phyloP scores from a whole-genome alignment of 2,797 vertebrate genomes.

The Enteromius treurensis region DNA sequence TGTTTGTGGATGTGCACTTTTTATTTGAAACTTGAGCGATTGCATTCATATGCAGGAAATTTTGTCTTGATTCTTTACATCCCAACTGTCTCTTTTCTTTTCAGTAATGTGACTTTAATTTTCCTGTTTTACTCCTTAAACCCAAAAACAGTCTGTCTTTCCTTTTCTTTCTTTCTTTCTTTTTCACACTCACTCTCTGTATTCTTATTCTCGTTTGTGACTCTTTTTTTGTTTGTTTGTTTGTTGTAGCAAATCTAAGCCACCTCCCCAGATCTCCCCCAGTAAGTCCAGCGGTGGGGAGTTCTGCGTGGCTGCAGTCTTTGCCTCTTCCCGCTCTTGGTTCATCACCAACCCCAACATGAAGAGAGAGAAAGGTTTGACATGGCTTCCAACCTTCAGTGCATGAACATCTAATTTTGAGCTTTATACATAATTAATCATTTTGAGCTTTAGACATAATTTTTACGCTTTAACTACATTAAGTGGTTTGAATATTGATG shows the following conservation, averaged over 20 bases:
- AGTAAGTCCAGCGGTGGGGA: conserved; percentile 96
- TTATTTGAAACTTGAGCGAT: conserved; percentile 33
- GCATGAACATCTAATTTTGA: neutral
- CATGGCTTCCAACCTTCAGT: neutral
- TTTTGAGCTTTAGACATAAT: neutral
- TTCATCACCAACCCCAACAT: conserved; percentile 92
- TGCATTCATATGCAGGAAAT: conserved; percentile 44
- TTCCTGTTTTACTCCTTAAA: conserved; percentile 35
- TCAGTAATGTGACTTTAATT: conserved; percentile 51
- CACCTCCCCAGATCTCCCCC: conserved; percentile 94
- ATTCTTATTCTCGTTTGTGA: conserved; percentile 31
- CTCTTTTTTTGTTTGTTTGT: conserved; percentile 34
- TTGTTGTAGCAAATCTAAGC: conserved; percentile 90
- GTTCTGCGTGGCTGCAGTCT: conserved; percentile 92
- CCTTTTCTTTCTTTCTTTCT: neutral
- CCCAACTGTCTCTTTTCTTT: conserved; percentile 44
- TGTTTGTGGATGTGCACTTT: conserved; percentile 40
- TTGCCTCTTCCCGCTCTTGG: conserved; percentile 93
- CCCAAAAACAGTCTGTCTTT: conserved; percentile 16
- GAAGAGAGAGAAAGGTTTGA: conserved; percentile 96
- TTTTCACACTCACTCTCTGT: neutral
- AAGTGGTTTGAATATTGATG: neutral
- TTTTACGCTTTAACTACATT: neutral
- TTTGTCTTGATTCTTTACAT: conserved; percentile 53
- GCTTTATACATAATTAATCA: neutral